A percentile compares a stretch with the other conserved stretches of the same genome.
Conservation (phyloP, 2,888 invertebrate genomes). For the Drosophila sordidapex region DNA sequence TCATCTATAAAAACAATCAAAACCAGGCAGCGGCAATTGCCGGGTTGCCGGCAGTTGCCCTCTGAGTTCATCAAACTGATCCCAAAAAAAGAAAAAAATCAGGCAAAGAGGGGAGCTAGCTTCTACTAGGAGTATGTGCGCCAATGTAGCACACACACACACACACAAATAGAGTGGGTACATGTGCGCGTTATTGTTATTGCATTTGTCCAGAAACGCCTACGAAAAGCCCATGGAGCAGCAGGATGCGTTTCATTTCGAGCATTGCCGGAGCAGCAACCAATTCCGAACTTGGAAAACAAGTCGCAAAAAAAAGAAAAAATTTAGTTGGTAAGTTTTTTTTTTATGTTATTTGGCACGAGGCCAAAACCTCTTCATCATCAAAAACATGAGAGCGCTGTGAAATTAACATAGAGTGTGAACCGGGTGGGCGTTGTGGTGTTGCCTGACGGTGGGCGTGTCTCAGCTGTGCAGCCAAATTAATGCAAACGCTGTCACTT, state of each 20-base stretch:
- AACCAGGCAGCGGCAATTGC: constrained; percentile 65
- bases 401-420: constrained; percentile 56
- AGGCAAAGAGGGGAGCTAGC: constrained; percentile 20
- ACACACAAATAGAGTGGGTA: constrained; percentile 26
- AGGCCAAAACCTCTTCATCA: constrained; percentile 76
- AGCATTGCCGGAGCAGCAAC: constrained; percentile 40
- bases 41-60: constrained; percentile 38
- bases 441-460: constrained; percentile 29
- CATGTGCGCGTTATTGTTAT: constrained; percentile 76
- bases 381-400: constrained; percentile 70
- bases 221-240: constrained; percentile 39
- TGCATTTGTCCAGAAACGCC: constrained; percentile 68
- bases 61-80: constrained; percentile 72
- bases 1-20: constrained; percentile 74
- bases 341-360: constrained; percentile 43
- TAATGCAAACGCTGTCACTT: constrained; percentile 53
- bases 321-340: constrained; percentile 32
- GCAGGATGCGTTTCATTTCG: constrained; percentile 66
- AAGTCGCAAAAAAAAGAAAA: constrained; percentile 26
- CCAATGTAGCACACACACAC: constrained; percentile 26
- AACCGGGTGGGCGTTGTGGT: constrained; percentile 28
- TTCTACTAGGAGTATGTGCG: constrained; percentile 35
- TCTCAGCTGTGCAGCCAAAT: constrained; percentile 40
- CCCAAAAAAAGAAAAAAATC: constrained; percentile 8
- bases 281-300: constrained; percentile 30